Base-by-base conservation (phyloP, 2,888 invertebrate species). In the Drosophila mimica region DNA sequence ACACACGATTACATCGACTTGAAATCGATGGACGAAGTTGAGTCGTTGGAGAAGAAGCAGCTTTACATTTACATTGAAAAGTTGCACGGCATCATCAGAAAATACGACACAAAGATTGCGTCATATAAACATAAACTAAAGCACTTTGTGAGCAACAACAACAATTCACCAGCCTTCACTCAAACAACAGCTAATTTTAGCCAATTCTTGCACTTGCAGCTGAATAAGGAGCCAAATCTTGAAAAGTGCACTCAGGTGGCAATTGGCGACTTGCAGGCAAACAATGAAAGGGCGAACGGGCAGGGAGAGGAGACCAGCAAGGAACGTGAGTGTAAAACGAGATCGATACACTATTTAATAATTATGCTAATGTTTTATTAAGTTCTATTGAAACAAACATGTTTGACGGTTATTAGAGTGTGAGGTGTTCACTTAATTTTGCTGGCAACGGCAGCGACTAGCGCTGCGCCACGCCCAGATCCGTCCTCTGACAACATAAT, bases 401-500 rank as follows among this genome's bases (percentile, higher is more conserved):
- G 30, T 33, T 43, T 60, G 56, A 33, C 30, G 28, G 34, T 28
- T 59, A 31, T 15, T 25, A 15, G 25, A 46, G n/a, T 62, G 13
- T n/a, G 49, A 0, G 15, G 5, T 30, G 4, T 28, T 78, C 54
- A 90, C 40, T 74, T 77, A 4, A 70, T 59, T 82, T 82, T 83
- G 68, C 87, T 87, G 38, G 97, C 97, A 30, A 98, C 98, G 6
- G 98, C 98, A 17, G 98, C 98, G 6, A 99, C 98, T 65, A 99
- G 94, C 59, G 98, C 99, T 56, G 98, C 99, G 36, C 98, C 99
- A 84, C 98, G 96, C 20, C 98, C 99, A 89, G 98, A 98, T 57
- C 98, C 98, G 92, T 99, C 99, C 92, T 98, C 98, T 0, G 98
- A 98, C 63, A 99, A 94, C 98, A 98, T 98, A 83, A 99, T 94